These are phyloP conservation scores for Pseudobourletiella spinata DNA, from an alignment of 1,140 invertebrate species.

Conservation along the genomic window DNA sequence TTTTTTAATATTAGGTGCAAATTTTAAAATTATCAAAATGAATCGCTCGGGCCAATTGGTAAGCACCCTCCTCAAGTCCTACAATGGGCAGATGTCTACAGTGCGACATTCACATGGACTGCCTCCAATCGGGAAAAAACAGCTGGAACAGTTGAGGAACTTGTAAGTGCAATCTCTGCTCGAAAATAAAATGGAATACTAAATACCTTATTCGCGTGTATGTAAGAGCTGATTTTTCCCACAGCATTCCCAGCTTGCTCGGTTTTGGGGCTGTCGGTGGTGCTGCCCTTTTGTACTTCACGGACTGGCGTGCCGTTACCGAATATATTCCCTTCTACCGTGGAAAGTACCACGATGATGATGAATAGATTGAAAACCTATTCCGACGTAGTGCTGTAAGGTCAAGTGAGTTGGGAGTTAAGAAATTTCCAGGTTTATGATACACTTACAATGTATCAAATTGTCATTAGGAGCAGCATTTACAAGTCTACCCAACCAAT, in stretches of 20 bases:
- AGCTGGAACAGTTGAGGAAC: slow-evolving; percentile 25
- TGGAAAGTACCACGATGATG: slow-evolving; percentile 50
- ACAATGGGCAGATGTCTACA: too few relatives aligned
- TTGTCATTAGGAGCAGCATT: background rate
- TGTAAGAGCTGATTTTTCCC: background rate
- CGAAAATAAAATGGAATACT: background rate
- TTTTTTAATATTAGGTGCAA: too few relatives aligned
- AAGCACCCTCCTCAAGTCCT: too few relatives aligned
- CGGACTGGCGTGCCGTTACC: slow-evolving; percentile 64
- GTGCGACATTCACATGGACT: too few relatives aligned
- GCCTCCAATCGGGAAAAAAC: slow-evolving; percentile 18
- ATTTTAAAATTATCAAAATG: too few relatives aligned
- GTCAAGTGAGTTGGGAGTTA: background rate
- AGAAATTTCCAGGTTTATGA: background rate
- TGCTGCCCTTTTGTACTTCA: slow-evolving; percentile 54
- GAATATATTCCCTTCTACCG: slow-evolving; percentile 63
- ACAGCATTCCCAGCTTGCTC: slow-evolving; percentile 43
- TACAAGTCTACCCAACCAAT: background rate
- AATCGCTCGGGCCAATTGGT: too few relatives aligned
- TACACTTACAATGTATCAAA: background rate
- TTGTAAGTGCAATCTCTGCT: slow-evolving; percentile 13
- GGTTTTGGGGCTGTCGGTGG: slow-evolving; percentile 53
- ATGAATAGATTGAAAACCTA: background rate
- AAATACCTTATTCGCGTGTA: too few relatives aligned
- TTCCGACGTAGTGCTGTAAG: background rate